Percentiles rank a stretch among this genome's conserved stretches.
Conservation (phyloP, 23 tunicate species). For the Ciona savignyi region DNA sequence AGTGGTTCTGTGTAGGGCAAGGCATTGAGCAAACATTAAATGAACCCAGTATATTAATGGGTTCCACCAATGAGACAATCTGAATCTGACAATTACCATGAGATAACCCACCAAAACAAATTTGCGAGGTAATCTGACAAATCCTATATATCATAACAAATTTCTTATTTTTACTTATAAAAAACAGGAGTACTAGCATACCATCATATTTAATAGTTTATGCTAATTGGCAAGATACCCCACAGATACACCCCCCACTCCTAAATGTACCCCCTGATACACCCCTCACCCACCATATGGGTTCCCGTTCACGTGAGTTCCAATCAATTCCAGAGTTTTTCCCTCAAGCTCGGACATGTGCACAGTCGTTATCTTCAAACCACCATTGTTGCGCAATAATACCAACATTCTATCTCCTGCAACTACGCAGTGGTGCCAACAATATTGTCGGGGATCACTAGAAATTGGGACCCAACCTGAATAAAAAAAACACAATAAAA, state of each 20-base stretch:
- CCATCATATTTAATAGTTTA: slow-evolving; percentile 4
- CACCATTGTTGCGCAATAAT: slow-evolving; percentile 7
- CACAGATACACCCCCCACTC: not conserved
- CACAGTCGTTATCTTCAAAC: slow-evolving; percentile 12
- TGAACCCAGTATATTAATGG: too few species aligned
- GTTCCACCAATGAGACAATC: too few species aligned
- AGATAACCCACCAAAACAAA: too few species aligned
- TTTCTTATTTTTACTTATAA: not conserved
- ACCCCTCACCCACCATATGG: slow-evolving; percentile 54
- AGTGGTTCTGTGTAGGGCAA: too few species aligned
- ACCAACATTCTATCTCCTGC: slow-evolving; percentile 23
- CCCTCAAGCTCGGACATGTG: slow-evolving; percentile 34
- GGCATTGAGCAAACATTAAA: too few species aligned
- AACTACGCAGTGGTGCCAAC: slow-evolving; percentile 73
- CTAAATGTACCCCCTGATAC: not conserved
- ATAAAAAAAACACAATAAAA: not conserved
- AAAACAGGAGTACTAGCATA: not conserved
- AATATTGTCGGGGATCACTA: slow-evolving; percentile 46
- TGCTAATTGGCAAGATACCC: not conserved
- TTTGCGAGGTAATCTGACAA: too few species aligned
- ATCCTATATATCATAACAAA: too few species aligned
- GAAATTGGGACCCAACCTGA: slow-evolving; percentile 91
- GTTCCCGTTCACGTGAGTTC: slow-evolving; percentile 85
- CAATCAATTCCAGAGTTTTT: slow-evolving; percentile 73
- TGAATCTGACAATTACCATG: too few species aligned